Evolutionary conservation across 2,113 vertebrate genomes (phyloP).

Genomic region (Notechis scutatus): DNA sequence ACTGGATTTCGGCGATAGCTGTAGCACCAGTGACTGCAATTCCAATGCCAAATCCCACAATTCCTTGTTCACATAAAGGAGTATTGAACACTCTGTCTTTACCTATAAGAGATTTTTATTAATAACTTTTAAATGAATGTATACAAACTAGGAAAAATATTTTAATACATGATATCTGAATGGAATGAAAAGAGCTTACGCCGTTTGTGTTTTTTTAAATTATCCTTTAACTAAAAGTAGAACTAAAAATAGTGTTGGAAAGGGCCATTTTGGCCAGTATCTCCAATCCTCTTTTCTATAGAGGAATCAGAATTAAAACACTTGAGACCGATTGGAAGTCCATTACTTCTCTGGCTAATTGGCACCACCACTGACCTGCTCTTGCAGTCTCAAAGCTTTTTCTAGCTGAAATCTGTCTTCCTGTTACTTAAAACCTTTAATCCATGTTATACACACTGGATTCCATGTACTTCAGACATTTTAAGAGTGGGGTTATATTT

Average conservation of each 20-base stretch:
- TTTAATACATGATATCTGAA: background rate
- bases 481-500: background rate
- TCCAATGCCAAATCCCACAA: conserved; percentile 97
- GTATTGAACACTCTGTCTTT: conserved; percentile 98
- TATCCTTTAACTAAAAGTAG: background rate
- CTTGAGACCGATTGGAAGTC: background rate
- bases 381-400: background rate
- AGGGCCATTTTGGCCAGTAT: background rate
- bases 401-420: background rate
- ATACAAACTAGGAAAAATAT: background rate
- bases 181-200: background rate
- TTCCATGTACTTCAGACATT: background rate
- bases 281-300: background rate
- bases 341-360: background rate
- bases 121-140: background rate
- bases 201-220: background rate
- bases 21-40: conserved; percentile 88
- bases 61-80: conserved; percentile 96
- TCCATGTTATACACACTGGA: background rate
- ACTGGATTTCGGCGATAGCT: conserved; percentile 97
- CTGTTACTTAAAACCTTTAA: background rate
- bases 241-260: background rate
- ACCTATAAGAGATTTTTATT: conserved; percentile 66
- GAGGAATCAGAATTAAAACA: background rate
- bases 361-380: background rate